Evolutionary conservation across 2,888 invertebrate species (phyloP).

Genomic region (Trichopria drosophilae): DNA sequence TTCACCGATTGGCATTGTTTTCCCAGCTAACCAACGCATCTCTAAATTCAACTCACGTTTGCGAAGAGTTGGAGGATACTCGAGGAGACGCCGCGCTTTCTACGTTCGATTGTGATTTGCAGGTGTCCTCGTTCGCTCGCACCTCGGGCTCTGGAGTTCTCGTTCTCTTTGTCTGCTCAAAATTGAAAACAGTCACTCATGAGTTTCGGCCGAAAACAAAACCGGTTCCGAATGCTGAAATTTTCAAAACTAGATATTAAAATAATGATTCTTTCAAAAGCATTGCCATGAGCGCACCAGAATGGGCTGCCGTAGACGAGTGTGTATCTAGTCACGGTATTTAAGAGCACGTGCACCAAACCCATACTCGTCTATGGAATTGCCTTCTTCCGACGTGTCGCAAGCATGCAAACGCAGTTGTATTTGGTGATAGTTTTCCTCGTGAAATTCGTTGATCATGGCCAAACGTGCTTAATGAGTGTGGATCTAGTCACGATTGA

Average conservation of each 20-base stretch:
- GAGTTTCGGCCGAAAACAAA: conserved; percentile 14
- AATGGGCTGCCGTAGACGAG: conserved; percentile 74
- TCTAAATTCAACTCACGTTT: conserved; percentile 31
- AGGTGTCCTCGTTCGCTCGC: conserved; percentile 17
- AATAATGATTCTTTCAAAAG: not conserved
- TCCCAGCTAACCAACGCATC: no score
- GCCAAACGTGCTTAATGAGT: conserved; percentile 72
- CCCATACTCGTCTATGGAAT: conserved; percentile 79
- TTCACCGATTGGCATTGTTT: no score
- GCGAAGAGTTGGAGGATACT: conserved; percentile 8
- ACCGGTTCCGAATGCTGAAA: not conserved
- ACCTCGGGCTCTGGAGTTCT: conserved; percentile 40
- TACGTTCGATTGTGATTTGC: conserved; percentile 17
- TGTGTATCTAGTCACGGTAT: conserved; percentile 85
- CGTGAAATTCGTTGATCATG: conserved; percentile 38
- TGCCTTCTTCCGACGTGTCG: conserved; percentile 62
- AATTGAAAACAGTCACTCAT: conserved; percentile 31
- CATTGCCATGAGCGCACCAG: conserved; percentile 30
- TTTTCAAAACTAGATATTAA: not conserved
- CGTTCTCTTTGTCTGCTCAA: conserved; percentile 42
- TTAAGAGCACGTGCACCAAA: conserved; percentile 69
- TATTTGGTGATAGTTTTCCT: not conserved
- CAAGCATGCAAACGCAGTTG: no score
- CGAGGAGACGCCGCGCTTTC: conserved; percentile 13
- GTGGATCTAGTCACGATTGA: conserved; percentile 80